Base-by-base conservation (phyloP, 2,113 vertebrate species). In the Prionailurus viverrinus region DNA sequence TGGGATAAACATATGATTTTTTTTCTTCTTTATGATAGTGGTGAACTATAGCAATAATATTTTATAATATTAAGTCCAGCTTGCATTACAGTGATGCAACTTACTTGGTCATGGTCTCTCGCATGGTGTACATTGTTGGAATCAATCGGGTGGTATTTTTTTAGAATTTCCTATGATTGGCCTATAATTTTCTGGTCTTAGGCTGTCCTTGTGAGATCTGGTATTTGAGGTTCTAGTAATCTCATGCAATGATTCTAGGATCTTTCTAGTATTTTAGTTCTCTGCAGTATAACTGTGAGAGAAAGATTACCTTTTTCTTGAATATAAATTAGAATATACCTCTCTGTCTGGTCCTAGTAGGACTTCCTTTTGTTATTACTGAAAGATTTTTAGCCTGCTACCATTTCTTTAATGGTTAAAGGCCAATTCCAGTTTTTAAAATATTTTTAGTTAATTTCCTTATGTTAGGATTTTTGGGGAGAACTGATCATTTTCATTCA, bases 61-160 rank as follows among this genome's bases (percentile, higher is more conserved):
- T 98, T 92, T 94, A 73, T 63, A 89, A 76, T 80, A 73, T 95
- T 73, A 92, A 69, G 33, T 80, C 63, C n/a, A 7, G 18, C 39
- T 93, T 87, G 36, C 5, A 85, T 89, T 86, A 85, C 12, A 78
- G 41, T 94, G 63, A 78, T 48, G 19, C 78, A 85, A 12, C 0
- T 89, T 58, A 19, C 14, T 78, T 78, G 31, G 58, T 78, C 45
- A 23, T 66, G 27, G 4, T 89, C n/a, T 84, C 90, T 69, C n/a
- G 12, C 39, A 16, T 71, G 61, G 14, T 66, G 3, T 78, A 51
- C 53, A 61, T 81, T 53, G 8, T 63, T 96, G 55, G 80, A 93
- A 53, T 53, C 15, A 66, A 23, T 74, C 65, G 79, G n/a, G 74
- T 94, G 51, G 61, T 83, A 76, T 66, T 87, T 91, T 84, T 11